phyloP scores from a whole-genome alignment of 1,140 invertebrate species.

The Ips nitidus region DNA sequence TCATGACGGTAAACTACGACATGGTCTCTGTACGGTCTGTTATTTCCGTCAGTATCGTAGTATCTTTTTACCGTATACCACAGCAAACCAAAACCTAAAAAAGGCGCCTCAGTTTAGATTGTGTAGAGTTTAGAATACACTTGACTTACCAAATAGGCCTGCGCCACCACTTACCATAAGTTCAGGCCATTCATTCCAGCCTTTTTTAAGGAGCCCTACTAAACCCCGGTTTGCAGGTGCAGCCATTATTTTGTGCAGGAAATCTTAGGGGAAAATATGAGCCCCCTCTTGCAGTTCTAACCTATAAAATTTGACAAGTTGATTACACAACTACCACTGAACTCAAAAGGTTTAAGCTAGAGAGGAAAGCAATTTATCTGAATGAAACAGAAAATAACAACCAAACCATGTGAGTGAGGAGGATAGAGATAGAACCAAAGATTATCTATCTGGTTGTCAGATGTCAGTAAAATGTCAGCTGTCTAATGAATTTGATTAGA shows the following conservation, averaged over 20 bases:
- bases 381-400: too few relatives aligned
- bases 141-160: constrained; percentile 53
- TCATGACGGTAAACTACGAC: constrained; percentile 65
- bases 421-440: too few relatives aligned
- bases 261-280: too few relatives aligned
- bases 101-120: not conserved
- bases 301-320: too few relatives aligned
- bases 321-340: too few relatives aligned
- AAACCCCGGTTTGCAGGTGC: constrained; percentile 27
- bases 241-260: not conserved
- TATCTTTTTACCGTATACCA: constrained; percentile 54
- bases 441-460: too few relatives aligned
- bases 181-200: constrained; percentile 69
- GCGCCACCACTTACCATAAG: constrained; percentile 58
- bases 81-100: constrained; percentile 51
- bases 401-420: too few relatives aligned
- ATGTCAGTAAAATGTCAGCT: too few relatives aligned
- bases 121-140: not conserved
- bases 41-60: constrained; percentile 63
- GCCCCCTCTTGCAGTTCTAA: too few relatives aligned
- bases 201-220: constrained; percentile 55
- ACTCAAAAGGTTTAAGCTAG: too few relatives aligned
- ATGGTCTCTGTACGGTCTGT: constrained; percentile 60
- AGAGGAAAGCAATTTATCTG: too few relatives aligned
- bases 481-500: too few relatives aligned